Conservation (phyloP, 2,113 vertebrate species). For the Engraulis encrasicolus region DNA sequence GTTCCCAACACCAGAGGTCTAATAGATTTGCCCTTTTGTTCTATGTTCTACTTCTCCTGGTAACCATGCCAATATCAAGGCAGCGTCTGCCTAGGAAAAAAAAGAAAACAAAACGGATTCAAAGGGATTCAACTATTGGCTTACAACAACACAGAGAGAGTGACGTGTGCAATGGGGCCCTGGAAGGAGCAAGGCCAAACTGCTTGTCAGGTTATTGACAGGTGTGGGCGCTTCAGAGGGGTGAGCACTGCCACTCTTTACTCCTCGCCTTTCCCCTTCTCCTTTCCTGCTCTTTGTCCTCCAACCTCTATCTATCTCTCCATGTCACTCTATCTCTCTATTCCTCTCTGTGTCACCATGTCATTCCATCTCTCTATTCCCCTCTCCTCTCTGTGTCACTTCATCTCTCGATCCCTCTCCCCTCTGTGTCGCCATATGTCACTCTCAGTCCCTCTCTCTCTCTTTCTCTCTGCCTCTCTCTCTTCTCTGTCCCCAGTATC, state of each 20-base stretch:
- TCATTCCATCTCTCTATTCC: slow-evolving; percentile 47
- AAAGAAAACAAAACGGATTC: too few species aligned
- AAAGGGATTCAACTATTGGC: slow-evolving; percentile 29
- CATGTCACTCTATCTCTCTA: slow-evolving; percentile 13
- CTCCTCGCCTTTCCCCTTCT: slow-evolving; percentile 16
- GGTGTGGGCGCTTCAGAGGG: slow-evolving; percentile 58
- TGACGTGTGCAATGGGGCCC: slow-evolving; percentile 39
- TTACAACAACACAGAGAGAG: slow-evolving; percentile 26
- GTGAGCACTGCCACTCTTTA: slow-evolving; percentile 62
- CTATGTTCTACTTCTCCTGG: slow-evolving; percentile 26
- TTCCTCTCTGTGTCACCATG: slow-evolving; percentile 33
- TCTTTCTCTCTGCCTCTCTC: slow-evolving; percentile 23
- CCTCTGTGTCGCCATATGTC: too few species aligned
- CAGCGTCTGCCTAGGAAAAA: too few species aligned
- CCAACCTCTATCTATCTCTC: slow-evolving; percentile 21
- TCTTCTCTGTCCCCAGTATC: slow-evolving; percentile 15
- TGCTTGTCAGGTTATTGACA: slow-evolving; percentile 67
- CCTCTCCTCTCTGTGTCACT: slow-evolving; percentile 42
- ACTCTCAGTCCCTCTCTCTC: slow-evolving; percentile 53
- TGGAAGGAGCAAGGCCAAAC: slow-evolving; percentile 50
- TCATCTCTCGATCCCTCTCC: slow-evolving; percentile 58
- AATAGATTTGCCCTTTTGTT: slow-evolving; percentile 47
- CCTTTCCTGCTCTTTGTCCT: too few species aligned
- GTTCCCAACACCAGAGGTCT: slow-evolving; percentile 34
- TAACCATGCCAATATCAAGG: slow-evolving; percentile 38